Base-by-base conservation (phyloP, 2,888 invertebrate species). In the Heteromyza rotundicornis region DNA sequence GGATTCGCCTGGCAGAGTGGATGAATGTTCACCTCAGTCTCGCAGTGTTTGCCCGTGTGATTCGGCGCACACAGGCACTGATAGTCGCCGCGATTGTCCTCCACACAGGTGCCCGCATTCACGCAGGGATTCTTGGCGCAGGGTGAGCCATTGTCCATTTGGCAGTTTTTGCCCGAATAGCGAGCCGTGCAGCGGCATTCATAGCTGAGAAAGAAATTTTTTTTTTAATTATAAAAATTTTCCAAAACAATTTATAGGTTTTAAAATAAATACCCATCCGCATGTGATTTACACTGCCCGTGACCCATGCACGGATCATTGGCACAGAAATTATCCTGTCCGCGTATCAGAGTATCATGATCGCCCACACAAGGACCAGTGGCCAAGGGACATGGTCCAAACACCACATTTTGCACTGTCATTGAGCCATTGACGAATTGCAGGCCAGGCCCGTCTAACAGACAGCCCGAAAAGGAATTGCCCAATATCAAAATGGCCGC, bases 111-210 rank as follows among this genome's bases (percentile, higher is more conserved):
- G 5, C 89, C 95, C 50, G 86, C 88, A 84, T 95, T 90, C 66
- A 84, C 85, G 80, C 96, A 97, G 12, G 90, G 87, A 65, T 82
- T 84, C 52, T 87, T 88, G 59, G 83, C 82, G 78, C 93, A 93
- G 0, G 91, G 91, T 68, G 90, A 87, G 56, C 92, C 92, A 79
- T 86, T 87, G 84, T 93, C 92, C 80, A 89, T 88, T 82, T 94
- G 90, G 84, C 95, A 95, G 84, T 94, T 93, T 84, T 91, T 91
- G 69, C 95, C 95, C 59, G 91, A 89, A 84, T 92, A 95, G 59
- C 94, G 88, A 32, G 92, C 89, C 62, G 90, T 87, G 85, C 95
- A 95, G 79, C 89, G 89, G 83, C 96, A 96, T 78, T 91, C 90
- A 83, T 94, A 95, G 65, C 88, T 87, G n/a, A n/a, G n/a, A n/a